Evolutionary conservation across 2,888 invertebrate species (phyloP), one percentile per base, ranked within the genome.

Genomic region (Hecatera dysodea): DNA sequence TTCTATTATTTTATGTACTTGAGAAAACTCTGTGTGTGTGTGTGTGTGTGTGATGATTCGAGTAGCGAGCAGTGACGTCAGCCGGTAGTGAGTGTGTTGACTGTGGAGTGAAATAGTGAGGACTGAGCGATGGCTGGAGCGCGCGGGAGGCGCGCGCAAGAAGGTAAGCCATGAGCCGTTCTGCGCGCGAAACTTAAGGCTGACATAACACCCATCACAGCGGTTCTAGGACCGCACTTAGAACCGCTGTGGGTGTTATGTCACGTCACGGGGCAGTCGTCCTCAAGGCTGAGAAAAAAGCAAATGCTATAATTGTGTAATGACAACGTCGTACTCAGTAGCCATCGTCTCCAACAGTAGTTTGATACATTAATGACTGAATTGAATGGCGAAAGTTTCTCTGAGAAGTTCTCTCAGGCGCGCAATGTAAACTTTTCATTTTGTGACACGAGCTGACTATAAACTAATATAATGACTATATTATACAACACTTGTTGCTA

Each of bases 131-230:
- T 75, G 75, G 48, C 60, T 15, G 39, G 75, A 36, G 64, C 64
- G 19, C 78, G 75, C 53, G 72, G 78, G 55, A 75, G 65, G 55
- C 75, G 78, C 36, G 72, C 65, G 46, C 39, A 24, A 15, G 59
- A 60, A 55, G 78, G 64, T 78, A 27, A 78, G 75, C 44, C 52
- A 7, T 12, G 52, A 39, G 50, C 36, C 64, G 19, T 17, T 50
- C n/a, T 19, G 29, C 29, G 29, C 24, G 39, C 72, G 7, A 44
- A 33, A 44, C 17, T 12, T 11, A 11, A 36, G 11, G 33, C 44
- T 2, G 39, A 42, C n/a, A 7, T 57, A 29, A 2, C 48, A n/a
- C 33, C 11, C 8, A n/a, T 8, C 5, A 33, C n/a, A 12, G 33
- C 29, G n/a, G 33, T 1, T 7, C 39, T 27, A 52, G 33, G 2